Percentiles rank a stretch among this genome's conserved stretches.
Evolutionary conservation across 2,797 vertebrate species (phyloP).

Genomic region (Myotis findleyi): DNA sequence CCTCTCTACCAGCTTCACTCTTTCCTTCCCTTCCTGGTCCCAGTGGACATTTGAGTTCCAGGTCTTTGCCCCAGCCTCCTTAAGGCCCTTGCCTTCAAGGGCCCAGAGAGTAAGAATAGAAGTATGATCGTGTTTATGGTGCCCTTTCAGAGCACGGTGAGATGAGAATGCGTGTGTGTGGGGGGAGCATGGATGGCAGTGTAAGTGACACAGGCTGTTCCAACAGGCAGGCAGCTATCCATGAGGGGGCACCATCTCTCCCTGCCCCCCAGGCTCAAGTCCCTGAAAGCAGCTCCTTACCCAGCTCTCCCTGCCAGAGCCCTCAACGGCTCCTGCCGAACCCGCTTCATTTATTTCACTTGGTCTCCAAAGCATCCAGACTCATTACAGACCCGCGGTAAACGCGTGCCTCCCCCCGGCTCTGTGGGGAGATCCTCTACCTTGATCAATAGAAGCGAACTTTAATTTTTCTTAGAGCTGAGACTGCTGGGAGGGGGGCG

Average conservation of each 20-base stretch:
- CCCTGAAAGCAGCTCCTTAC: background rate
- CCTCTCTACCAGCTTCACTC: background rate
- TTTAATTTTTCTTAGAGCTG: slow-evolving; percentile 62
- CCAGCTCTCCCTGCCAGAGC: background rate
- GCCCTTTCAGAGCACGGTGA: background rate
- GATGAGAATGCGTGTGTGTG: background rate
- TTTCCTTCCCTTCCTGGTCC: background rate
- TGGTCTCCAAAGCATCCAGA: slow-evolving; percentile 59
- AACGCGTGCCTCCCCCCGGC: background rate
- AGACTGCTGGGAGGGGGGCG: background rate
- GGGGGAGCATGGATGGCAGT: too few relatives aligned
- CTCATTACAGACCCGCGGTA: slow-evolving; percentile 13
- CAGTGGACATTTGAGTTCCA: background rate
- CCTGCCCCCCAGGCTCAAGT: background rate
- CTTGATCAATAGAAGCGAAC: slow-evolving; percentile 34
- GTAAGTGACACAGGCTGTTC: background rate
- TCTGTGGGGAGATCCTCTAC: slow-evolving; percentile 2
- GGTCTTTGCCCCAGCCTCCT: background rate
- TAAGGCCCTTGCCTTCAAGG: background rate
- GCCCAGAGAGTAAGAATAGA: background rate
- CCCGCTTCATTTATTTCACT: slow-evolving; percentile 68
- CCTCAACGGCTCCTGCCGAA: background rate
- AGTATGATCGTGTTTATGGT: background rate
- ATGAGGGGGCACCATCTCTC: background rate
- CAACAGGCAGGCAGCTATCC: background rate